Conservation (phyloP, 2,888 invertebrate genomes). For the Temnothorax ravouxi region DNA sequence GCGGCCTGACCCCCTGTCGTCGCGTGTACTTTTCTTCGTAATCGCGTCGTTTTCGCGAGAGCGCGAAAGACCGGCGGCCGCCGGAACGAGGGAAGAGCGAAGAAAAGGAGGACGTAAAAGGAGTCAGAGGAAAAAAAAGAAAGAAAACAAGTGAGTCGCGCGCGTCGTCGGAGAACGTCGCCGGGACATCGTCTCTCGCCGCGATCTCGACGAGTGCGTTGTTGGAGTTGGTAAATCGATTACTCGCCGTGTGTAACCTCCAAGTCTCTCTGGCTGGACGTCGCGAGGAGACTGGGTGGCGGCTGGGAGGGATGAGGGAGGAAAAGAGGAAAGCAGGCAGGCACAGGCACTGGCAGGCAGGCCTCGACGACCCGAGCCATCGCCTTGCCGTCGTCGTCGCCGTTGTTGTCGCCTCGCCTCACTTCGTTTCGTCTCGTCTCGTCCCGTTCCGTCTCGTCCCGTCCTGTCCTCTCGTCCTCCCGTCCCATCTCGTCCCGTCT, state of each 20-base stretch:
- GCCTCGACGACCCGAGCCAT: slow-evolving; percentile 48
- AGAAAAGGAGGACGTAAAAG: slow-evolving; percentile 2
- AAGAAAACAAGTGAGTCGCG: slow-evolving; percentile 48
- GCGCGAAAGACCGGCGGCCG: not conserved
- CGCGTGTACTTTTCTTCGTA: slow-evolving; percentile 64
- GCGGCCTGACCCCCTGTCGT: slow-evolving; percentile 63
- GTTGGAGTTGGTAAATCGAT: slow-evolving; percentile 44
- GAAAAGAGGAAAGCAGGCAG: not conserved
- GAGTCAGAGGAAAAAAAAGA: slow-evolving; percentile 2
- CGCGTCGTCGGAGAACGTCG: not conserved
- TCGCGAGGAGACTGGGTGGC: slow-evolving; percentile 47
- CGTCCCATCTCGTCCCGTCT: not conserved
- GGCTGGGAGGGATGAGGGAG: slow-evolving; percentile 1
- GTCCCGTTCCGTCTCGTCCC: not conserved
- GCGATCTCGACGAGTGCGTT: slow-evolving; percentile 37
- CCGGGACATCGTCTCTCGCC: slow-evolving; percentile 4
- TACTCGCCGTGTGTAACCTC: slow-evolving; percentile 51
- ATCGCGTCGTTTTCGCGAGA: slow-evolving; percentile 61
- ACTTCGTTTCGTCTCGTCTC: not conserved
- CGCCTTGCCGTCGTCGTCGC: slow-evolving; percentile 44
- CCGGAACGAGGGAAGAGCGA: slow-evolving; percentile 2
- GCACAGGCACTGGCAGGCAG: not conserved
- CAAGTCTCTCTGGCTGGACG: slow-evolving; percentile 54
- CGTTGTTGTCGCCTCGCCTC: not conserved
- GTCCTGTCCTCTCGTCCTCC: not conserved